Base-by-base conservation (phyloP, 2,888 invertebrate genomes). In the Resseliella maxima region DNA sequence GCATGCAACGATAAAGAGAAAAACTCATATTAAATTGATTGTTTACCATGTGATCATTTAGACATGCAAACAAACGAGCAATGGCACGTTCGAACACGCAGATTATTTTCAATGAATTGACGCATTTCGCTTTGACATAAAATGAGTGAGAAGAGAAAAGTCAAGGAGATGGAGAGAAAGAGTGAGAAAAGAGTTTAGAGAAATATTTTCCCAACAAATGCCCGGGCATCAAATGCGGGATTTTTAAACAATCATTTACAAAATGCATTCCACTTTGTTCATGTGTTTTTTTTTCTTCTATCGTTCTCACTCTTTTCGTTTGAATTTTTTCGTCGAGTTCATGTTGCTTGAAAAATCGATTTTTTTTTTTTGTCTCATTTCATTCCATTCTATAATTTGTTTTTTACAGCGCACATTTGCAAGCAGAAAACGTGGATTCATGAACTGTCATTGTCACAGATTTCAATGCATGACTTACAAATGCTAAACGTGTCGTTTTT, bases 401-500 rank as follows among this genome's bases (percentile, higher is more conserved):
- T 59, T 59, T 50, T 50, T 50, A 12, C 21, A 12, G 2, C 50
- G 10, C 50, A 21, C 41, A 41, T 41, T 50, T 50, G 46, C 18
- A 18, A 8, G 18, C 59, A 59, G 59, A 59, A 59, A 59, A 59
- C 15, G 72, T 31, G 35, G 35, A 72, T 72, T 72, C 31, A 31
- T 72, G 72, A 72, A 72, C 31, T 72, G 72, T 72, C 31, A 72
- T 72, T 72, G 72, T 72, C 31, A 72, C 72, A 72, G 72, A 72
- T 72, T 72, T 72, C 18, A 72, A 72, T 72, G 72, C 72, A 72
- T 72, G 72, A 72, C 72, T 72, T 72, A 72, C 31, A 72, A 27
- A 72, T 72, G 72, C 72, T 72, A 72, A 27, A 72, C 72, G 72
- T 72, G 27, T 18, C 72, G 31, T 59, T 59, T n/a, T n/a, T 59